Evolutionary conservation across 1,140 invertebrate genomes (phyloP).

Genomic region (Belonocnema kinseyi): DNA sequence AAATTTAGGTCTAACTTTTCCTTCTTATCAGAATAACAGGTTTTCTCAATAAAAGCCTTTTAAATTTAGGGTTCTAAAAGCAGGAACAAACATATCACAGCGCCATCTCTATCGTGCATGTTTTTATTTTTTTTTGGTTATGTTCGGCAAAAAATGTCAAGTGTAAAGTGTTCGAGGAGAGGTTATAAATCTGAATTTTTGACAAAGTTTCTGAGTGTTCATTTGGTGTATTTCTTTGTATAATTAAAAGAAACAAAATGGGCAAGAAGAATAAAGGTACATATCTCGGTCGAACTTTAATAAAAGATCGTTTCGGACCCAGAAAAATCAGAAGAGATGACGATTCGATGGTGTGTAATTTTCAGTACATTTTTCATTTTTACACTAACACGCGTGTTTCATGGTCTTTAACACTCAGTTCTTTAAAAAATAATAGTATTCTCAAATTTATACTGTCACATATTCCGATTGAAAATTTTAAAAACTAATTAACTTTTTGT

Average conservation of each 20-base stretch:
- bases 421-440: background rate
- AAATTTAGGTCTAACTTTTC: too few relatives aligned
- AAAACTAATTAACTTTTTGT: constrained; percentile 15
- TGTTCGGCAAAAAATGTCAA: too few relatives aligned
- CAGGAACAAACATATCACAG: too few relatives aligned
- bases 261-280: constrained; percentile 79
- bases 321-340: constrained; percentile 77
- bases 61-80: too few relatives aligned
- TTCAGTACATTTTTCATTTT: constrained; percentile 44
- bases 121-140: too few relatives aligned
- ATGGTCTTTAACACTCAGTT: background rate
- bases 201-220: too few relatives aligned
- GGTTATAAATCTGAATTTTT: too few relatives aligned
- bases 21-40: too few relatives aligned
- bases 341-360: constrained; percentile 72
- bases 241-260: constrained; percentile 69
- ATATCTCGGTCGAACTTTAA: constrained; percentile 82
- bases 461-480: background rate
- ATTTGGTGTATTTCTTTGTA: too few relatives aligned
- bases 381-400: constrained; percentile 26
- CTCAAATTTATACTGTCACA: background rate
- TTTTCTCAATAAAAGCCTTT: too few relatives aligned
- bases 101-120: too few relatives aligned
- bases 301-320: constrained; percentile 85
- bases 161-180: too few relatives aligned